Base-by-base conservation (phyloP, 1,140 invertebrate genomes). In the Tetranychus cinnabarinus region DNA sequence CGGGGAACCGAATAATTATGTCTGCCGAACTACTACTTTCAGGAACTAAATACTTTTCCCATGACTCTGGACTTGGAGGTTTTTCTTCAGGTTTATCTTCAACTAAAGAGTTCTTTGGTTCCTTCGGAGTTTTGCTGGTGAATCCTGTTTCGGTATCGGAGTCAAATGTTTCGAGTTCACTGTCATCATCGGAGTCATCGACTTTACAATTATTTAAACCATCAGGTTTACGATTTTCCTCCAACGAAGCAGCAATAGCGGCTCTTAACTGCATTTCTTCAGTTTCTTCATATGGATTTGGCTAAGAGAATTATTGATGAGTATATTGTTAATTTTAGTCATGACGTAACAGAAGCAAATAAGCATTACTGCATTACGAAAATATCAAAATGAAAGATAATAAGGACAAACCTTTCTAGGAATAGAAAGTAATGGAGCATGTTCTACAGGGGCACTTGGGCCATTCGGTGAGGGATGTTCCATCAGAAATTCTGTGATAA, bases 191-290 rank as follows among this genome's bases (percentile, higher is more conserved):
- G 8, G 65, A 67, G 6, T 69, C 67, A 2, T 59, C 45, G n/a
- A 7, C 6, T 59, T 7, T 62, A 15, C 58, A 34, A 35, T 65
- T 52, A n/a, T 35, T 52, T 36, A 61, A 61, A 15, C 57, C 63
- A 12, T n/a, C n/a, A 7, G 23, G 7, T 33, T 52, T 52, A 52
- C 31, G 50, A 52, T 50, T 54, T 37, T 65, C 62, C 60, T 64
- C 55, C 45, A 76, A 59, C 1, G 76, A 77, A 7, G 74, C 74
- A 63, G 71, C 65, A 59, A 77, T 74, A 13, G 76, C 76, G 56
- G 73, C 73, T 64, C 73, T 69, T 58, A 77, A 56, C 62, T 77
- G 76, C 62, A 68, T 69, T 42, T 75, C 74, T 67, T 77, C 76
- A 65, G 69, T 72, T 12, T 72, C 70, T 63, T 76, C 74, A 33